Base-by-base conservation (phyloP, 2,888 invertebrate genomes). In the Stenodema calcarata region DNA sequence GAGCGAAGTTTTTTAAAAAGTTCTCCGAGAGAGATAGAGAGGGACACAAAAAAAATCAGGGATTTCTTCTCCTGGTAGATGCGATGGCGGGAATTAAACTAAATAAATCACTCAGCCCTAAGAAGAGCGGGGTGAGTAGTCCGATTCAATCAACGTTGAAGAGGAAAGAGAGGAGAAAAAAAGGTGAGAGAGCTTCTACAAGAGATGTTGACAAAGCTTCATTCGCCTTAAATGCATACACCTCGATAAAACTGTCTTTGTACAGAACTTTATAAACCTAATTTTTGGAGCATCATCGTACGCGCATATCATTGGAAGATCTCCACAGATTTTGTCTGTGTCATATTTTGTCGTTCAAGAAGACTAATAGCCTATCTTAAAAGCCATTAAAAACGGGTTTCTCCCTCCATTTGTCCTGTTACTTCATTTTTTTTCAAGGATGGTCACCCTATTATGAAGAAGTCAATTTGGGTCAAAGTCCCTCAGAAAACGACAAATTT, bases 201-300 rank as follows among this genome's bases (percentile, higher is more conserved):
- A 75, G 41, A 30, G 28, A 75, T 75, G 73, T 75, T 75, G 73
- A 75, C 73, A 75, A 75, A 75, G 73, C 73, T 27, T 41, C 73
- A 18, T 28, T 75, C 18, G 30, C 73, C 73, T 41, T 41, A 41
- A 75, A 30, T 62, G 62, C 62, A 23, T 62, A 62, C 23, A 2
- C 27, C 27, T 7, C 62, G 7, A 23, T 62, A 27, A 62, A 62
- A 62, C 11, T 62, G 23, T 62, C 62, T 62, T 62, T 23, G 18
- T 54, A 18, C 7, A 18, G 54, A 54, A 7, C 54, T 16, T 54
- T n/a, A n/a, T n/a, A n/a, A n/a, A n/a, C n/a, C n/a, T n/a, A n/a
- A n/a, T n/a, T n/a, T n/a, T n/a, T n/a, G n/a, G n/a, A n/a, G n/a
- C 35, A 35, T 7, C 35, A 35, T 35, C 35, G 35, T 35, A 4